Base-by-base conservation (phyloP, 2,113 vertebrate genomes). In the Chlamydotis undulata region DNA sequence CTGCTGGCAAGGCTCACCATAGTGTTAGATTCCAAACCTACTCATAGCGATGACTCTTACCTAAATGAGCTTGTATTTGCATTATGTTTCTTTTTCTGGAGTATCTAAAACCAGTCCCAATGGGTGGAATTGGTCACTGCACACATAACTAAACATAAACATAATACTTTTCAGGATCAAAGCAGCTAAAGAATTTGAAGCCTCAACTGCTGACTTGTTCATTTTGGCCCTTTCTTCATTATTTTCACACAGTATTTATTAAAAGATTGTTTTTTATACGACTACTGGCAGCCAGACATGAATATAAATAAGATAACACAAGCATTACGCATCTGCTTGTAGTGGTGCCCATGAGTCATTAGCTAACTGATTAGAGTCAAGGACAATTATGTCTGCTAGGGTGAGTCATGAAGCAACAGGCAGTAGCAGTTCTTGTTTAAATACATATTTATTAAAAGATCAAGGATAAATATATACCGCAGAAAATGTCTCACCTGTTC, bases 401-500 rank as follows among this genome's bases (percentile, higher is more conserved):
- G 6, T 64, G 21, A 91, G 49, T 79, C 29, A 87, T 7, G 15
- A 75, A 71, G 60, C n/a, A 89, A 77, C 12, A 57, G 57, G 47
- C 29, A 84, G n/a, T 9, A 89, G 33, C 41, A 63, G 33, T 12
- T 39, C 6, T 3, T 18, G 61, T 79, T 60, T 86, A 16, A 49
- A 22, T 33, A 61, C 2, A 3, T 29, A 78, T n/a, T 69, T 75
- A 67, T 57, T 60, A 73, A 79, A 92, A 91, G 33, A 19, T n/a
- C 50, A 77, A 28, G 43, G 50, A 89, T 18, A 19, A 52, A 78
- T 33, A 60, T 2, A 52, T 14, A 64, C 11, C 23, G 19, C 33
- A 64, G 18, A 83, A 81, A 88, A 14, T 33, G 69, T 7, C 80
- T 98, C 98, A 99, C 99, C 97, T 99, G 98, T 89, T 99, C 98